Conservation (phyloP, 2,113 vertebrate genomes). For the Camelus dromedarius region DNA sequence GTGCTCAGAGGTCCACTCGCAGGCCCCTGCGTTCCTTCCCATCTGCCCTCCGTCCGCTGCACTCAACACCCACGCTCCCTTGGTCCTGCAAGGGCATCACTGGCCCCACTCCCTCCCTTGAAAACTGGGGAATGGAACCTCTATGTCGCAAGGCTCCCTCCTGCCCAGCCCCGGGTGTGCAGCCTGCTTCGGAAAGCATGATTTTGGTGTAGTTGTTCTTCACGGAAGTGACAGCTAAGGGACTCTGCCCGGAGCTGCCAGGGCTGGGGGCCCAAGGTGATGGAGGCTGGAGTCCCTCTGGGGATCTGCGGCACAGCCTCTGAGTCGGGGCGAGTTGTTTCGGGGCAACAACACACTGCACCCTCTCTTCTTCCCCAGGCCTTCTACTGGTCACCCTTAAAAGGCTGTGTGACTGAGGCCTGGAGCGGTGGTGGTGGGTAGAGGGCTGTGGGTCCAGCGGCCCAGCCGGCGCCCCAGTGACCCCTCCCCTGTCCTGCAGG, state of each 20-base stretch:
- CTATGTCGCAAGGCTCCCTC: neutral
- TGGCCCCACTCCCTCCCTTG: too few species aligned
- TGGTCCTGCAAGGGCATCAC: neutral
- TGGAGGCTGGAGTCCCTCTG: too few species aligned
- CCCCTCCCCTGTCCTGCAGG: conserved; percentile 84
- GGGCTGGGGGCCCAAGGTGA: too few species aligned
- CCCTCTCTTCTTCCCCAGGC: neutral
- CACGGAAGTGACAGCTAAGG: neutral
- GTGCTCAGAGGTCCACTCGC: neutral
- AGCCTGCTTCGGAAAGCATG: neutral
- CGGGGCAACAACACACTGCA: accelerated
- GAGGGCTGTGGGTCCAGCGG: neutral
- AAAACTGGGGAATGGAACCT: too few species aligned
- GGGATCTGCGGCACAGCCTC: neutral
- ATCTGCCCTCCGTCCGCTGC: neutral
- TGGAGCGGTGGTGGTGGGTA: neutral
- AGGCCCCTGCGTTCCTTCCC: neutral
- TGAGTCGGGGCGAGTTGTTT: neutral
- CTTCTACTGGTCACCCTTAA: neutral
- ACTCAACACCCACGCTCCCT: neutral
- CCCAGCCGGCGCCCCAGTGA: neutral
- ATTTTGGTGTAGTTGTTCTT: neutral
- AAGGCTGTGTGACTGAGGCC: neutral
- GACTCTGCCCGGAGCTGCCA: neutral
- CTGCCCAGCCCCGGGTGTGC: neutral